Conservation (phyloP, 2,113 vertebrate species). For the Crotalus viridis region DNA sequence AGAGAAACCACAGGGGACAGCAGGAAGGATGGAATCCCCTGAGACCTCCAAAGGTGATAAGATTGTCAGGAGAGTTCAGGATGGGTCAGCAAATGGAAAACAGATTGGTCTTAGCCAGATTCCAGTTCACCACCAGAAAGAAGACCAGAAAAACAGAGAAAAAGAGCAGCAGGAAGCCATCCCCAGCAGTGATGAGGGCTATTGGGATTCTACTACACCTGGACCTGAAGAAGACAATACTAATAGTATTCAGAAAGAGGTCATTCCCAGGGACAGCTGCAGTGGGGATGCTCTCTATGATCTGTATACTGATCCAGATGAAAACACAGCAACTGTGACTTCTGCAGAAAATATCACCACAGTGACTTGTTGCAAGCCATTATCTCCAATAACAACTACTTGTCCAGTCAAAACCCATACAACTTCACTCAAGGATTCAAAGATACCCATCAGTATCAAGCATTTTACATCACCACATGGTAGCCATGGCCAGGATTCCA, state of each 20-base stretch:
- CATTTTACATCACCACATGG: constrained; percentile 79
- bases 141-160: constrained; percentile 71
- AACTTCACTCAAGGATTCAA: constrained; percentile 83
- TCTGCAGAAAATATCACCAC: constrained; percentile 71
- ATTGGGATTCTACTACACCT: constrained; percentile 92
- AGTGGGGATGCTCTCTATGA: constrained; percentile 82
- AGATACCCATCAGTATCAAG: constrained; percentile 91
- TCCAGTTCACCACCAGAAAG: constrained; percentile 72
- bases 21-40: constrained; percentile 40
- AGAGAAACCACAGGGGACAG: constrained; percentile 51
- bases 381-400: constrained; percentile 73
- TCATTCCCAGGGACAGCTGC: constrained; percentile 74
- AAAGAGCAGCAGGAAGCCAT: constrained; percentile 80
- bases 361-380: constrained; percentile 74
- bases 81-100: constrained; percentile 63
- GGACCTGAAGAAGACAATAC: constrained; percentile 77
- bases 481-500: constrained; percentile 75
- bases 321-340: constrained; percentile 60
- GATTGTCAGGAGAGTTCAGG: constrained; percentile 66
- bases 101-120: constrained; percentile 64
- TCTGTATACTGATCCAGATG: constrained; percentile 80
- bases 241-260: constrained; percentile 69
- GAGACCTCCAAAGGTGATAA: constrained; percentile 75
- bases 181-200: constrained; percentile 88
- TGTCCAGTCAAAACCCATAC: constrained; percentile 74